Conservation (phyloP, 2,113 vertebrate genomes). For the Salvelinus alpinus region DNA sequence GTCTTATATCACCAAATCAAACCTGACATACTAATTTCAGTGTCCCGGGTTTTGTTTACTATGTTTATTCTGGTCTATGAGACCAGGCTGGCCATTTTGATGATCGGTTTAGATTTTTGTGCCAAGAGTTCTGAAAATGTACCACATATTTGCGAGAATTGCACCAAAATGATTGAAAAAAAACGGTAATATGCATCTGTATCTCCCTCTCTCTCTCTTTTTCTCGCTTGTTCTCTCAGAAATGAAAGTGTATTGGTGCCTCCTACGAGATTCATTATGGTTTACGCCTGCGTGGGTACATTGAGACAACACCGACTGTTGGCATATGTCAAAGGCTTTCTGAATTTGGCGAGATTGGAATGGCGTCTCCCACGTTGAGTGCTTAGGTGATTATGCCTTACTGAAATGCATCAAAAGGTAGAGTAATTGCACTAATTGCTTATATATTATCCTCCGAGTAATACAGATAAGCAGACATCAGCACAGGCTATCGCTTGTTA, state of each 20-base stretch:
- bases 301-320: background rate
- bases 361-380: conserved; percentile 5
- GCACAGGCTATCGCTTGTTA: too few species aligned
- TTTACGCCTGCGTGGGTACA: conserved; percentile 5
- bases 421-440: conserved; percentile 24
- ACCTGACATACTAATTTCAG: too few species aligned
- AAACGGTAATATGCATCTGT: conserved; percentile 20
- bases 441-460: too few species aligned
- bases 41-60: too few species aligned
- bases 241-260: conserved; percentile 6
- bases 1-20: too few species aligned
- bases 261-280: conserved; percentile 22
- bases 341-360: background rate
- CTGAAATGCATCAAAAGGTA: conserved; percentile 19
- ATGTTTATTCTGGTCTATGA: too few species aligned
- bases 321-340: conserved; percentile 1
- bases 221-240: background rate
- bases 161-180: too few species aligned
- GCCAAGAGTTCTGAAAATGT: too few species aligned
- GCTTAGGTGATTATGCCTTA: conserved; percentile 7
- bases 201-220: conserved; percentile 8
- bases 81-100: too few species aligned
- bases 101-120: too few species aligned
- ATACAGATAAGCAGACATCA: too few species aligned
- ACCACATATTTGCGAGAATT: too few species aligned